These are phyloP conservation scores for Cydia pomonella DNA, from an alignment of 1,140 invertebrate genomes.

Conservation along the genomic window DNA sequence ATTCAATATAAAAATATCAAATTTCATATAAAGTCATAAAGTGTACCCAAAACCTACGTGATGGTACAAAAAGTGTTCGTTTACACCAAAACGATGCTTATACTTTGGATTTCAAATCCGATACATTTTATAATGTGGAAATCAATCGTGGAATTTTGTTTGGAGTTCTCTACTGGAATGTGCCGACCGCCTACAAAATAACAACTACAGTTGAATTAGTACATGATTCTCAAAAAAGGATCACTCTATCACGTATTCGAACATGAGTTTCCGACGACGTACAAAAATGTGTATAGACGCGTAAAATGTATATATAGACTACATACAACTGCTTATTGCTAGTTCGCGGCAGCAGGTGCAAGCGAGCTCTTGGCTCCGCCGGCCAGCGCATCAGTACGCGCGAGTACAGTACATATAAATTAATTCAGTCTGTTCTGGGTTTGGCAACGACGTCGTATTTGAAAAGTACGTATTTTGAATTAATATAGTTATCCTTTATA, in stretches of 20 bases:
- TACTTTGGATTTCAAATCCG: constrained; percentile 72
- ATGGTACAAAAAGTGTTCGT: constrained; percentile 77
- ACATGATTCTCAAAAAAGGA: constrained; percentile 80
- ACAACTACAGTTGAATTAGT: constrained; percentile 76
- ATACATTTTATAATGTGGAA: constrained; percentile 77
- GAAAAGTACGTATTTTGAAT: constrained; percentile 44
- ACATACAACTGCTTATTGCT: constrained; percentile 80
- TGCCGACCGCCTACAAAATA: constrained; percentile 78
- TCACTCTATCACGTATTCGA: constrained; percentile 71
- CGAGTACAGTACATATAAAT: constrained; percentile 70
- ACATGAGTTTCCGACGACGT: constrained; percentile 75
- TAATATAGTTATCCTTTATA: constrained; percentile 23
- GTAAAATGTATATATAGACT: constrained; percentile 81
- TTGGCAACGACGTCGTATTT: constrained; percentile 73
- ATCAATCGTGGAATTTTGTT: constrained; percentile 77
- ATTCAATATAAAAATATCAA: constrained; percentile 81
- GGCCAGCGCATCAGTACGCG: constrained; percentile 31
- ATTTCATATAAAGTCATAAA: constrained; percentile 81
- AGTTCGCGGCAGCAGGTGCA: constrained; percentile 36
- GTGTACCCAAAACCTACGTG: constrained; percentile 81
- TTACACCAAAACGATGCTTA: constrained; percentile 70
- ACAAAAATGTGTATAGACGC: constrained; percentile 80
- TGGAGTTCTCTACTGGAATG: constrained; percentile 78
- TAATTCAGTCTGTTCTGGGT: constrained; percentile 76
- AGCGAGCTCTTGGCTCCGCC: constrained; percentile 1